Conservation (phyloP, 2,888 invertebrate species). For the Diplolepis rosae region DNA sequence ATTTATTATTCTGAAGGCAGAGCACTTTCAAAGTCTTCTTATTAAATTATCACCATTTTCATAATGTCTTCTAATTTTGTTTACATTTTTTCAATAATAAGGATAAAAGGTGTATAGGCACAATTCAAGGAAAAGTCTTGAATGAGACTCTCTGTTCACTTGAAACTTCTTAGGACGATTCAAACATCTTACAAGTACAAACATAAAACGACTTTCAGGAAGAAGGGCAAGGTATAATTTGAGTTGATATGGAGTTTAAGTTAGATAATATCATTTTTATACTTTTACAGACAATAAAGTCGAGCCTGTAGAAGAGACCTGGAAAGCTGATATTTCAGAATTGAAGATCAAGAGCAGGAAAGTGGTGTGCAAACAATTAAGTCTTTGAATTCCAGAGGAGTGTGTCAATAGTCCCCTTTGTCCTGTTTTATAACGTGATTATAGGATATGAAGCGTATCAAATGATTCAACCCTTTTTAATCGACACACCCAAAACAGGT, state of each 20-base stretch:
- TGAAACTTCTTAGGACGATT: not conserved
- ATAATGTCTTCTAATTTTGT: constrained; percentile 7
- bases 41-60: constrained; percentile 2
- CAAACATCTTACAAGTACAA: not conserved
- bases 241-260: not conserved
- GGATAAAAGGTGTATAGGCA: constrained; percentile 18
- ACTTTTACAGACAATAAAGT: not conserved
- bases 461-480: constrained; percentile 1
- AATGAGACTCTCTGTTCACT: constrained; percentile 18
- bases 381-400: constrained; percentile 12
- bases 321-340: constrained; percentile 5
- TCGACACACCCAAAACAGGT: not conserved
- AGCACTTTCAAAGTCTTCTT: not conserved
- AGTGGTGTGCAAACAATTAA: constrained; percentile 15
- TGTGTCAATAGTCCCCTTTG: constrained; percentile 23
- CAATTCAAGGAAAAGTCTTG: constrained; percentile 27
- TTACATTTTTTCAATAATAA: not conserved
- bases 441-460: constrained; percentile 7
- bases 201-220: not conserved
- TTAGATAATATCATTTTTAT: not conserved
- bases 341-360: constrained; percentile 15
- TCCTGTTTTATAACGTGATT: constrained; percentile 16
- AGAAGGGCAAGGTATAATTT: not conserved
- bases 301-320: not conserved
- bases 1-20: not conserved